Conservation (phyloP, 35 echinoderm and acorn worm genomes). For the Holothuria glaberrima region DNA sequence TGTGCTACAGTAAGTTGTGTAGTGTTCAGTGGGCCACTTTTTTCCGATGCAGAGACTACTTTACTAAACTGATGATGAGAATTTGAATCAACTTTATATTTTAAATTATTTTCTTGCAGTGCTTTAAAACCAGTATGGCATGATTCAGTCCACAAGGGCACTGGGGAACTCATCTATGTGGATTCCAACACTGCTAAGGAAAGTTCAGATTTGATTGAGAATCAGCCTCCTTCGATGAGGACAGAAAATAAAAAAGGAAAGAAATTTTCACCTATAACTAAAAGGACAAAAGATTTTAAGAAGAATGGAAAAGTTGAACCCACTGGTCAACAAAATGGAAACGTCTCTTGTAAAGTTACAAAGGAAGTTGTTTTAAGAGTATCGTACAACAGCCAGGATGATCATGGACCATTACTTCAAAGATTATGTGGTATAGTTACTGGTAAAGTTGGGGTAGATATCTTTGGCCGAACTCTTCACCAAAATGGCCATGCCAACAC, state of each 20-base stretch:
- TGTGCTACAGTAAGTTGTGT: no score
- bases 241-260: conserved; percentile 24
- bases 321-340: conserved; percentile 13
- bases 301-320: conserved; percentile 26
- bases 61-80: no score
- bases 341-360: conserved; percentile 16
- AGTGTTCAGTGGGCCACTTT: no score
- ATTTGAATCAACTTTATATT: not conserved
- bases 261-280: conserved; percentile 39
- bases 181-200: conserved; percentile 37
- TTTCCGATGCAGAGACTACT: no score
- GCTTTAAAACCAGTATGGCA: conserved; percentile 85
- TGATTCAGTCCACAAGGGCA: conserved; percentile 70
- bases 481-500: not conserved
- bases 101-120: conserved; percentile 55
- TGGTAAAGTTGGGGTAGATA: conserved; percentile 30
- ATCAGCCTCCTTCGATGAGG: not conserved
- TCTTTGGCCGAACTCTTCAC: conserved; percentile 27
- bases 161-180: conserved; percentile 89
- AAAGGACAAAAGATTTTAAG: conserved; percentile 45
- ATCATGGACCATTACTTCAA: conserved; percentile 4
- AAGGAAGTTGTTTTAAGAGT: conserved; percentile 30
- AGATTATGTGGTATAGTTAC: conserved; percentile 29
- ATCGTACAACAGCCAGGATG: not conserved
- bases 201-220: not conserved